Evolutionary conservation across 2,888 invertebrate genomes (phyloP).

Genomic region (Trachelus tabidus): DNA sequence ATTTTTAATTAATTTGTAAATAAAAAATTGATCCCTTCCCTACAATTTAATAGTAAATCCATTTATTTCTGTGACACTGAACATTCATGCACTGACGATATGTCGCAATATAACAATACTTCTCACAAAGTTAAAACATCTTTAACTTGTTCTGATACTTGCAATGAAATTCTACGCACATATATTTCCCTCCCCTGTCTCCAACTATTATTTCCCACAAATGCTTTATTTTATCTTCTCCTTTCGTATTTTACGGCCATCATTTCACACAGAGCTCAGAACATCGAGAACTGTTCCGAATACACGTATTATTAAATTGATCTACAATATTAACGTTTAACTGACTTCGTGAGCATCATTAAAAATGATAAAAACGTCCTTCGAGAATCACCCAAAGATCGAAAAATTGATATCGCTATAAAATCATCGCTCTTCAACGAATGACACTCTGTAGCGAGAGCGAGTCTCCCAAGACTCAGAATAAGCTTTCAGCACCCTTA

Average conservation of each 20-base stretch:
- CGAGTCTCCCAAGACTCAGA: neutral
- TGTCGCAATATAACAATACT: neutral
- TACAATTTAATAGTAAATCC: neutral
- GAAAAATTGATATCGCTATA: neutral
- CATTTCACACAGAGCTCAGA: neutral
- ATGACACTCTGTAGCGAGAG: neutral
- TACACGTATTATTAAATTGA: neutral
- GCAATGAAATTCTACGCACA: neutral
- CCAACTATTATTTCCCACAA: no score
- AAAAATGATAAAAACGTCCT: neutral
- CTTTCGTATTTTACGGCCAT: neutral
- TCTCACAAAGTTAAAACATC: neutral
- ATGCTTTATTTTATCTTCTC: no score
- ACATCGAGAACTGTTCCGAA: no score
- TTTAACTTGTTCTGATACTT: neutral
- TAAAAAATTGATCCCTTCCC: neutral
- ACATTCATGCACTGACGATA: neutral
- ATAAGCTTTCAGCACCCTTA: slow-evolving; percentile 24
- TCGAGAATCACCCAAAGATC: neutral
- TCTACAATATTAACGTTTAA: neutral
- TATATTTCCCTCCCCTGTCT: neutral
- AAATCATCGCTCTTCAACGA: neutral
- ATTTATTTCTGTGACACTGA: neutral
- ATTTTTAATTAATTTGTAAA: neutral
- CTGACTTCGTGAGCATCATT: neutral